These are phyloP conservation scores for Zoanthus gigantus DNA, from an alignment of 92 coral and sea anemone genomes.

Conservation along the genomic window DNA sequence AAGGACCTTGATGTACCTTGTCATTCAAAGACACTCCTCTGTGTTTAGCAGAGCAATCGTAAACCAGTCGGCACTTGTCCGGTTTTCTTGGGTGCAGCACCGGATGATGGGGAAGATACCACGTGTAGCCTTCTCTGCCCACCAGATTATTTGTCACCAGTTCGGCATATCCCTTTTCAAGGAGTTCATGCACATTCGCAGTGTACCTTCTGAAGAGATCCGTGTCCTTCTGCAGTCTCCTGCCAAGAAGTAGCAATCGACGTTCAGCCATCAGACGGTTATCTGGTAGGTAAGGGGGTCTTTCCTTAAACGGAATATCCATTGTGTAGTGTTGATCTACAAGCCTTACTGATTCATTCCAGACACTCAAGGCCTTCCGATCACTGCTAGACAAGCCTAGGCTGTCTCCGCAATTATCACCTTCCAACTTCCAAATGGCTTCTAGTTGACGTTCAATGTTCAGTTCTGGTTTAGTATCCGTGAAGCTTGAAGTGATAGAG, in stretches of 20 bases:
- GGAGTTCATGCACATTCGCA: constrained; percentile 57
- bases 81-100: constrained; percentile 51
- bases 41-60: constrained; percentile 36
- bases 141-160: constrained; percentile 37
- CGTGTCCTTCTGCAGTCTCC: constrained; percentile 43
- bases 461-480: constrained; percentile 48
- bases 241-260: constrained; percentile 51
- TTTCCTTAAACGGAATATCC: constrained; percentile 62
- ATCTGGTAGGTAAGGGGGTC: constrained; percentile 61
- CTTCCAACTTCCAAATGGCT: constrained; percentile 58
- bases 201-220: constrained; percentile 36
- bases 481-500: constrained; percentile 44
- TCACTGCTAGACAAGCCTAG: constrained; percentile 62
- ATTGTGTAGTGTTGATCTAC: constrained; percentile 60
- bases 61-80: constrained; percentile 42
- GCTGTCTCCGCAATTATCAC: constrained; percentile 52
- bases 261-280: constrained; percentile 53
- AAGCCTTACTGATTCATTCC: constrained; percentile 54
- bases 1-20: constrained; percentile 54
- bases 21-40: constrained; percentile 43
- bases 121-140: constrained; percentile 55
- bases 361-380: constrained; percentile 57
- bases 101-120: constrained; percentile 48
- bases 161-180: constrained; percentile 24
- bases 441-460: constrained; percentile 61